A percentile compares a stretch with the other conserved stretches of the same genome.
Evolutionary conservation across 2,113 vertebrate genomes (phyloP).

Genomic region (Etheostoma spectabile): DNA sequence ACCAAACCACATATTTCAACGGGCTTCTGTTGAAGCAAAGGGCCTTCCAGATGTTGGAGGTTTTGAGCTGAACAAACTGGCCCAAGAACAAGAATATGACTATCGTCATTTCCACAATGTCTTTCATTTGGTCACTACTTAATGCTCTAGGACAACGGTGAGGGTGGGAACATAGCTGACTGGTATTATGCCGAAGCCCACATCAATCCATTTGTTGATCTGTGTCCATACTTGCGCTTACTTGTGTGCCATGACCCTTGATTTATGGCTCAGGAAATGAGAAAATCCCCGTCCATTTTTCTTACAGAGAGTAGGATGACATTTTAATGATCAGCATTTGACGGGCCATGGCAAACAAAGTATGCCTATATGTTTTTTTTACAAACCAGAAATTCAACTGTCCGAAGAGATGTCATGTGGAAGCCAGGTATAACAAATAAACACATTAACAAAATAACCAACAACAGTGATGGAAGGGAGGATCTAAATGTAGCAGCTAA

Average conservation of each 20-base stretch:
- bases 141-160: neutral
- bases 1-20: neutral
- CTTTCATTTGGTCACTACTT: neutral
- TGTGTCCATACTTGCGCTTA: neutral
- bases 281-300: neutral
- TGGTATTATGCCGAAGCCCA: neutral
- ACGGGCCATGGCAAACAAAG: neutral
- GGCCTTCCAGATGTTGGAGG: conserved; percentile 9
- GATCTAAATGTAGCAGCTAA: no score
- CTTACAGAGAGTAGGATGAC: neutral
- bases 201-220: neutral
- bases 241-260: neutral
- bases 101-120: neutral
- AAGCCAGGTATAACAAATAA: no score
- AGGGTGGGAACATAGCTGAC: neutral
- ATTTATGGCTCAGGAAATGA: neutral
- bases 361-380: no score
- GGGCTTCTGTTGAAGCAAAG: neutral
- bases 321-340: neutral
- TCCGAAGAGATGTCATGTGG: no score
- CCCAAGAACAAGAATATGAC: conserved; percentile 5
- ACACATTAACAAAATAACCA: no score
- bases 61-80: neutral
- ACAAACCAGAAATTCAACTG: no score
- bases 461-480: no score